These are phyloP conservation scores for Pangasius sanitwongsei DNA, from an alignment of 2,797 vertebrate species.

Conservation along the genomic window DNA sequence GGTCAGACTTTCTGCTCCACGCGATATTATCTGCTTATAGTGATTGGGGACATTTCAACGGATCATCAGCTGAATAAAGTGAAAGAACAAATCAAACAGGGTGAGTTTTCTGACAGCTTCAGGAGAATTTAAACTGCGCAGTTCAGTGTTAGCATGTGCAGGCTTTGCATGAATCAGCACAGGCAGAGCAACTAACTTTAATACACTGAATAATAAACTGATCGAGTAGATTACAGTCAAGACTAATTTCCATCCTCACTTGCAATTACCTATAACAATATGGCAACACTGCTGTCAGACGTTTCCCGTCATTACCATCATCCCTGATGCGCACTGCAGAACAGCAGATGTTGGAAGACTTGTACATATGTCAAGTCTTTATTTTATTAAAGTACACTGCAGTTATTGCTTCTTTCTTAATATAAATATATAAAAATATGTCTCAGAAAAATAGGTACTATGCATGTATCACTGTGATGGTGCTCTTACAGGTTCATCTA, in stretches of 20 bases:
- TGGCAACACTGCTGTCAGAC: background rate
- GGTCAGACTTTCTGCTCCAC: constrained; percentile 65
- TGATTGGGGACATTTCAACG: constrained; percentile 82
- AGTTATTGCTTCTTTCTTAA: background rate
- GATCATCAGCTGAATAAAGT: constrained; percentile 80
- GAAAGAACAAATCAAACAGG: constrained; percentile 81
- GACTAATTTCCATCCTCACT: background rate
- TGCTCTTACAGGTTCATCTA: background rate
- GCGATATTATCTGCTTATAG: constrained; percentile 82
- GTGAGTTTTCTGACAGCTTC: constrained; percentile 69
- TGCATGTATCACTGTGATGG: background rate
- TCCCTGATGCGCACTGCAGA: background rate
- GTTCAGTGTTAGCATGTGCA: background rate
- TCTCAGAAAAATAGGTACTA: background rate
- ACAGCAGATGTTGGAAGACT: background rate
- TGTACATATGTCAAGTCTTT: background rate
- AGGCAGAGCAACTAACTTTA: background rate
- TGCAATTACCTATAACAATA: background rate
- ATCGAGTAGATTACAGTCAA: background rate
- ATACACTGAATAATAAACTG: background rate
- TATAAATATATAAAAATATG: background rate
- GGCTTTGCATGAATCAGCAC: background rate
- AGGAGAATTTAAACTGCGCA: background rate
- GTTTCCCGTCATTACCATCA: background rate
- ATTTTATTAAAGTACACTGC: background rate